These are phyloP conservation scores for Mythimna impura DNA, from an alignment of 2,888 invertebrate species.

Conservation along the genomic window DNA sequence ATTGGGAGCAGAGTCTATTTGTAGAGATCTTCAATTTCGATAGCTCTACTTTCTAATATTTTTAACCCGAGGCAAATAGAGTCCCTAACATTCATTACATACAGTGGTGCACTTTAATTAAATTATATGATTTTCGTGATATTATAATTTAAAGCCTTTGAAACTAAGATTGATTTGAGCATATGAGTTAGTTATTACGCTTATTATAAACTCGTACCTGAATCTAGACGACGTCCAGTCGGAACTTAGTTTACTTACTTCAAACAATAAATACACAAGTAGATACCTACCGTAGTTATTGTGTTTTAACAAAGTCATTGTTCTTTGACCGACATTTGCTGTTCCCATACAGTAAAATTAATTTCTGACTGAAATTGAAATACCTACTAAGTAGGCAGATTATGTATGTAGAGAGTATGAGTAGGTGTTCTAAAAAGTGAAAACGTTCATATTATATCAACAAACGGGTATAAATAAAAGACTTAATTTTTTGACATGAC, in stretches of 20 bases:
- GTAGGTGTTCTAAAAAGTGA: too few species aligned
- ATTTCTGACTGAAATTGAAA: background rate
- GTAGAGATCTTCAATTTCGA: constrained; percentile 42
- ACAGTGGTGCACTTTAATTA: background rate
- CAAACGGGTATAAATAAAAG: too few species aligned
- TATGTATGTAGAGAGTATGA: too few species aligned
- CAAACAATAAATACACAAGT: background rate
- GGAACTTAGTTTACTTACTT: background rate
- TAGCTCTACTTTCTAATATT: constrained; percentile 58
- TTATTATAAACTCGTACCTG: too few species aligned
- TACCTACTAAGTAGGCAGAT: too few species aligned
- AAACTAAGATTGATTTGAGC: too few species aligned
- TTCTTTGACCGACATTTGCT: constrained; percentile 20
- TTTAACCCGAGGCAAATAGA: background rate
- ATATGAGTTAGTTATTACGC: too few species aligned
- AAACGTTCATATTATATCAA: too few species aligned
- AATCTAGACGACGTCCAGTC: too few species aligned
- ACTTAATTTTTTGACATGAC: too few species aligned
- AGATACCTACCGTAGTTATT: background rate
- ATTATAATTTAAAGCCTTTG: too few species aligned
- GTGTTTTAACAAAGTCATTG: constrained; percentile 18
- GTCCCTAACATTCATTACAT: background rate
- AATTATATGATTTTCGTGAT: too few species aligned
- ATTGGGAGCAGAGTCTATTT: constrained; percentile 63
- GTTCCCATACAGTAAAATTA: constrained; percentile 13